Evolutionary conservation across 2,113 vertebrate species (phyloP).

Genomic region (Melanerpes aurifrons): DNA sequence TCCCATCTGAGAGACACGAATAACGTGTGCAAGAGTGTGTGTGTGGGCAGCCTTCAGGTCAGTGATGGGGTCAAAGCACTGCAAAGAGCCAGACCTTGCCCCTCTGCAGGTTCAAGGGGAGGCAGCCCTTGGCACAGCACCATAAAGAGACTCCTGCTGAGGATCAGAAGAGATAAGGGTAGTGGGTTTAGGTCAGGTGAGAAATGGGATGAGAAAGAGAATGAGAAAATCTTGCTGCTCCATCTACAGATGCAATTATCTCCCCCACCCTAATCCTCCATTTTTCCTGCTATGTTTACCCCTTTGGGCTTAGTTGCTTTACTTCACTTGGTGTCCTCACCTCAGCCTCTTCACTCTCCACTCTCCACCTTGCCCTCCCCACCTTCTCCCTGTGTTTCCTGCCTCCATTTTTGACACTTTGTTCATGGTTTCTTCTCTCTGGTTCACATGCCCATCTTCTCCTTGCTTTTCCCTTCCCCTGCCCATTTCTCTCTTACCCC

Average conservation of each 20-base stretch:
- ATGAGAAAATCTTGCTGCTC: background rate
- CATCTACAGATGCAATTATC: background rate
- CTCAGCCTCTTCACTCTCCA: background rate
- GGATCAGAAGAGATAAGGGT: background rate
- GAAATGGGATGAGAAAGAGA: background rate
- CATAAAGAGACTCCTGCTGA: background rate
- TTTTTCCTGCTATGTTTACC: background rate
- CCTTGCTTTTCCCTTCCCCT: background rate
- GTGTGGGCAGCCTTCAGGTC: background rate
- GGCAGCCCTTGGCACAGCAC: background rate
- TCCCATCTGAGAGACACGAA: slow-evolving; percentile 1
- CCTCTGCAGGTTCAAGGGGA: background rate
- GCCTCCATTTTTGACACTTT: background rate
- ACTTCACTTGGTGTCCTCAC: background rate
- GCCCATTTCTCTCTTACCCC: background rate
- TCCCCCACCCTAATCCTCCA: background rate
- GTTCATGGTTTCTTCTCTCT: background rate
- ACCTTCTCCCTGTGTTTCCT: background rate
- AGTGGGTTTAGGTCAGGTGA: background rate
- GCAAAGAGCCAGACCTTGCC: background rate
- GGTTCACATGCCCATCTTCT: background rate
- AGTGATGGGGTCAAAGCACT: background rate
- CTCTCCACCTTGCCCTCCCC: background rate
- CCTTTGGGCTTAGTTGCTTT: background rate
- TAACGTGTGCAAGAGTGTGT: background rate